These are phyloP conservation scores for Enteromius mattozi DNA, from an alignment of 2,797 vertebrate genomes.

Conservation along the genomic window DNA sequence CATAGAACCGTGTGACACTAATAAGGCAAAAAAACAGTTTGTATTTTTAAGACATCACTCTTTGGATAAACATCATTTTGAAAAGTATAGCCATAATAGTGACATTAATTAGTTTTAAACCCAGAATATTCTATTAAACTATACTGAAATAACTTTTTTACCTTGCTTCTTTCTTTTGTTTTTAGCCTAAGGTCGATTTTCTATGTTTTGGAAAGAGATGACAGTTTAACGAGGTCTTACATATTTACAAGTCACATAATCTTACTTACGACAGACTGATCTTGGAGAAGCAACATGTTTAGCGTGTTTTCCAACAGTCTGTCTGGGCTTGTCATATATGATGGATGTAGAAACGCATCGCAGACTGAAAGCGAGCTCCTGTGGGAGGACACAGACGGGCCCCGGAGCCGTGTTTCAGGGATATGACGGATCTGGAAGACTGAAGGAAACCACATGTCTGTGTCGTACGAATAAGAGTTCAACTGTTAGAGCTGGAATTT, in stretches of 20 bases:
- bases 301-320: neutral
- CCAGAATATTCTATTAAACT: neutral
- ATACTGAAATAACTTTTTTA: neutral
- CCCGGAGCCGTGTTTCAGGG: neutral
- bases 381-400: neutral
- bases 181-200: neutral
- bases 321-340: neutral
- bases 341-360: constrained; percentile 1
- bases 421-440: neutral
- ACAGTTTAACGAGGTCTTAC: neutral
- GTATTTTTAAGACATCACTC: neutral
- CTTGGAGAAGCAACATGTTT: neutral
- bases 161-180: neutral
- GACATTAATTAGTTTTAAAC: neutral
- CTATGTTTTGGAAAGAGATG: neutral
- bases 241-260: constrained; percentile 1
- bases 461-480: neutral
- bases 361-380: constrained; percentile 20
- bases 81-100: neutral
- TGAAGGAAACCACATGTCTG: neutral
- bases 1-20: too few species aligned
- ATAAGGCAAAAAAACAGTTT: too few species aligned
- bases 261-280: neutral
- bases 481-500: neutral
- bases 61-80: neutral